Base-by-base conservation (phyloP, 2,113 vertebrate species). In the Rhabdornis inornatus region DNA sequence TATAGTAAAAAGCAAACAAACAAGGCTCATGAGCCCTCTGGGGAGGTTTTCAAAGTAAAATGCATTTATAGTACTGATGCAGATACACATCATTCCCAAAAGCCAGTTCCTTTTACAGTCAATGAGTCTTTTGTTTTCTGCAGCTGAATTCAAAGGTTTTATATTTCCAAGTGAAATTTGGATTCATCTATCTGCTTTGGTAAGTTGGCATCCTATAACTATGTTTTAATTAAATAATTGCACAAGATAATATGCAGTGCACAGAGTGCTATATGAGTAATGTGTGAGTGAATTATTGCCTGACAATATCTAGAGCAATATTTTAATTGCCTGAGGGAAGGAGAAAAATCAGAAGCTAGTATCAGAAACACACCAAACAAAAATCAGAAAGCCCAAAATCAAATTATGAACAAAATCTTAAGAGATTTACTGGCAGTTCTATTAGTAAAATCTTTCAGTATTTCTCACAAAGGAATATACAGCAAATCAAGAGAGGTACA, bases 161-260 rank as follows among this genome's bases (percentile, higher is more conserved):
- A 53, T 61, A 53, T 11, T 93, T 97, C 11, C 75, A 93, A 93
- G 69, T 83, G 40, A 91, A 96, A 90, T 92, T 82, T 88, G 76
- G 35, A 89, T 94, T 96, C 30, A 84, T 79, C 59, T 95, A 20
- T 74, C 20, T 94, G 50, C 70, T 96, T 96, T 88, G 56, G 70
- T 93, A 87, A 49, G 33, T 70, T 68, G 47, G 11, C 50, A 49
- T 31, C 80, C 42, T 91, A 42, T 85, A 94, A 91, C 92, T 96
- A 72, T 55, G 8, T 31, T 92, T 91, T 93, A 97, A 97, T 97
- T 95, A 95, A 97, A 94, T 94, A 96, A 96, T 65, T 79, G 23
- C 33, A 80, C 47, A 89, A 89, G 21, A 61, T 82, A 93, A 94
- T 86, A 47, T 31, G 21, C 42, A 94, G 15, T 37, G 27, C 68